Percentiles rank a stretch among this genome's conserved stretches.
phyloP scores from a whole-genome alignment of 1,140 invertebrate genomes.

The Oedothorax gibbosus region DNA sequence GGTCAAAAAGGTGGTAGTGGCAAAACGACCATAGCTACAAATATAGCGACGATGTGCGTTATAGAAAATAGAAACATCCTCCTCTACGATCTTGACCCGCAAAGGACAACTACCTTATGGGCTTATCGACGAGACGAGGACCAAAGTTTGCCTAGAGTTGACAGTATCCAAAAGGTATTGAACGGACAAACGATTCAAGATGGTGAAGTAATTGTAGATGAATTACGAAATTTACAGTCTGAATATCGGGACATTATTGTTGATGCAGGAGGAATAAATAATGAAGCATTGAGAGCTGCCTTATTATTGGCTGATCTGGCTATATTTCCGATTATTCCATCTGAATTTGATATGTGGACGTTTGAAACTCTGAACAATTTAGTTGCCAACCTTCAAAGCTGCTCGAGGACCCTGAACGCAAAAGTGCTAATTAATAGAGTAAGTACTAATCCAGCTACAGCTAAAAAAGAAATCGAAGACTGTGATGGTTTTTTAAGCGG shows the following conservation, averaged over 20 bases:
- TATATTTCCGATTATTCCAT: conserved; percentile 43
- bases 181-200: conserved; percentile 10
- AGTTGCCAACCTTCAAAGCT: conserved; percentile 32
- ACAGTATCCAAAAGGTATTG: conserved; percentile 20
- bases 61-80: conserved; percentile 26
- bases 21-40: conserved; percentile 26
- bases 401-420: conserved; percentile 23
- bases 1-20: conserved; percentile 15
- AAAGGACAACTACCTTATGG: conserved; percentile 35
- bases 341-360: conserved; percentile 42
- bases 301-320: conserved; percentile 35
- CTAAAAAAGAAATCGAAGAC: conserved; percentile 41
- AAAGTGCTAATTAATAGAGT: conserved; percentile 48
- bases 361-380: conserved; percentile 38
- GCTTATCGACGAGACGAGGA: conserved; percentile 9
- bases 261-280: conserved; percentile 33
- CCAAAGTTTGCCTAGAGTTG: conserved; percentile 10
- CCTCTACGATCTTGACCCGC: conserved; percentile 35
- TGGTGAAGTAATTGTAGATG: conserved; percentile 32
- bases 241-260: conserved; percentile 41
- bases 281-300: conserved; percentile 41
- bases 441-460: conserved; percentile 29
- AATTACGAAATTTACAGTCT: conserved; percentile 25
- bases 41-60: conserved; percentile 33
- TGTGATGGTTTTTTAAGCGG: conserved; percentile 23